Evolutionary conservation across 2,797 vertebrate species (phyloP), one percentile per base, ranked within the genome.

Genomic region (Emys orbicularis): DNA sequence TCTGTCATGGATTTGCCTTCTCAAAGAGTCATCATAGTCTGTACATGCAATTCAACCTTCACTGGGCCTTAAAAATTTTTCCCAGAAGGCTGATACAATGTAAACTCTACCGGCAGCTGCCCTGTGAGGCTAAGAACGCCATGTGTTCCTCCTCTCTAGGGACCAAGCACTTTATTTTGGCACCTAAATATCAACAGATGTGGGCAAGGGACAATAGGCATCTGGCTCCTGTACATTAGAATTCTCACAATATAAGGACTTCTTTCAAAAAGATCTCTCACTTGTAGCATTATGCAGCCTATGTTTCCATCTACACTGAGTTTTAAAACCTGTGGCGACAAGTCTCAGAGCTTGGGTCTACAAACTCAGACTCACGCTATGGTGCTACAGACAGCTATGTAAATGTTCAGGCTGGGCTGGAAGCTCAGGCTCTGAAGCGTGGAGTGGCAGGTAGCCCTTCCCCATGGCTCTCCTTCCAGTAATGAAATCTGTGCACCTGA

Each of bases 41-140:
- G 80, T 52, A 44, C 49, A 4, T 2, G 18, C 44, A 68, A 34
- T 2, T 61, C 31, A 29, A 61, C 59, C 15, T 16, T 65, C 61
- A 12, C 61, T n/a, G 34, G 59, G 10, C 53, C 56, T 34, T 19
- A 5, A 6, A 2, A 3, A 4, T 2, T 31, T 54, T n/a, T 44
- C 37, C 18, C 1, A 0, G 1, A n/a, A 76, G 52, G 5, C 59
- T 72, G 44, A 37, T 44, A 3, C 2, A 50, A 6, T 47, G 59
- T 0, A 6, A 47, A 12, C 2, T 11, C 29, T 81, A 52, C 2
- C 2, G 2, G 0, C 77, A 49, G 52, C 37, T 53, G 54, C 65
- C 47, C 3, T 0, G 13, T 1, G 57, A 84, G 18, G 59, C 27
- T 19, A 16, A 53, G 82, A 41, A 86, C 61, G 8, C 61, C 29